Evolutionary conservation across 1,140 invertebrate species (phyloP).

Genomic region (Euwallacea fornicatus): DNA sequence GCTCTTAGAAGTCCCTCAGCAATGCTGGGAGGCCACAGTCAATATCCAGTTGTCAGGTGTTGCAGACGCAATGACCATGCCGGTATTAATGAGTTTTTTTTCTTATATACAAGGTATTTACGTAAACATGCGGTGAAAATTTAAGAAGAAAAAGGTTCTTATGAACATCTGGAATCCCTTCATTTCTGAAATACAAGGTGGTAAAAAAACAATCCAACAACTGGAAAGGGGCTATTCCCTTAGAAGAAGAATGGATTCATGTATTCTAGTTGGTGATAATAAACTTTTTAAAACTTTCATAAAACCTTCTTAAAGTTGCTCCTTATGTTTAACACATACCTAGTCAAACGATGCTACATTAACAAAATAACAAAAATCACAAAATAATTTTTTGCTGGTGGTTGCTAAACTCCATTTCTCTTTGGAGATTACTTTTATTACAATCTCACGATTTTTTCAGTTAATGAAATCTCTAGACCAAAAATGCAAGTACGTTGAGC

Average conservation of each 20-base stretch:
- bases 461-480: slow-evolving; percentile 3
- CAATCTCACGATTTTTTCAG: background rate
- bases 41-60: slow-evolving; percentile 25
- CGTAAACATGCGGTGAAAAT: background rate
- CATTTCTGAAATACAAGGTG: background rate
- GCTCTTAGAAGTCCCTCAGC: slow-evolving; percentile 32
- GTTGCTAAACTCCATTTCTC: too few species aligned
- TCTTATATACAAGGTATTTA: background rate
- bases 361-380: too few species aligned
- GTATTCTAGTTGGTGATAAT: too few species aligned
- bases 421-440: too few species aligned
- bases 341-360: too few species aligned
- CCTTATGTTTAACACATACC: too few species aligned
- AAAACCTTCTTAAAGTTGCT: too few species aligned
- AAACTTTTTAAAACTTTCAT: too few species aligned
- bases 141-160: background rate
- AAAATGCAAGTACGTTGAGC: slow-evolving; percentile 11
- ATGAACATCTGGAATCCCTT: background rate
- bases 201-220: too few species aligned
- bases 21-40: slow-evolving; percentile 28
- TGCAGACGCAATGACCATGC: background rate
- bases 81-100: background rate
- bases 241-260: too few species aligned
- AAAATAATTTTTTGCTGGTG: too few species aligned
- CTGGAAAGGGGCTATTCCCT: too few species aligned